Base-by-base conservation (phyloP, 2,888 invertebrate genomes). In the Ochlodes sylvanus region DNA sequence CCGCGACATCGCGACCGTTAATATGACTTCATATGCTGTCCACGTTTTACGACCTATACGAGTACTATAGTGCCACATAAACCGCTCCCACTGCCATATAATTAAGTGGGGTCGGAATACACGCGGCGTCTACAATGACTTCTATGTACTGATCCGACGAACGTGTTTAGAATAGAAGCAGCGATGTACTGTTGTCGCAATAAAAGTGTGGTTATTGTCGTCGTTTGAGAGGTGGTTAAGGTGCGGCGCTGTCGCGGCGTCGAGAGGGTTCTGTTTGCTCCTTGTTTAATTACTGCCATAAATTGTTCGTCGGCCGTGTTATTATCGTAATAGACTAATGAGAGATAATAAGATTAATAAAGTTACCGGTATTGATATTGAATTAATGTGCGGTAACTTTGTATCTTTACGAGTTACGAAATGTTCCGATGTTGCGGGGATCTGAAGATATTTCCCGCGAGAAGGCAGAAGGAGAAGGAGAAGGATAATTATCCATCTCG, bases 11-110 rank as follows among this genome's bases (percentile, higher is more conserved):
- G 50, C 10, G 19, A 41, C 54, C 52, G n/a, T 52, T 63, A 63
- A 63, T 54, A 54, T 54, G 54, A 38, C 54, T 63, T 63, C 63
- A 54, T 63, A 63, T 54, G 63, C 63, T 27, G 54, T 41, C 63
- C 63, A 63, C 54, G 63, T 63, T 63, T 63, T 63, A 63, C 54
- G 63, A 63, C 15, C 54, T n/a, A 27, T 41, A 15, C 52, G 54
- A 63, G 47, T 32, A 27, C 21, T 34, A 62, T 41, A 62, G 52
- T 62, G 52, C 14, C 38, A 52, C 62, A 52, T 62, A 62, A 62
- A 62, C 52, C 21, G 34, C 61, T 12, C 47, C 38, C 38, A 19
- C 47, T 27, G 34, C 62, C 47, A 50, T 62, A 62, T 52, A 62
- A 62, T 62, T 38, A 52, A 52, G 52, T 62, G 62, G 62, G 38